Evolutionary conservation across 2,888 invertebrate genomes (phyloP), one percentile per base, ranked within the genome.

Genomic region (Cantharis lateralis): DNA sequence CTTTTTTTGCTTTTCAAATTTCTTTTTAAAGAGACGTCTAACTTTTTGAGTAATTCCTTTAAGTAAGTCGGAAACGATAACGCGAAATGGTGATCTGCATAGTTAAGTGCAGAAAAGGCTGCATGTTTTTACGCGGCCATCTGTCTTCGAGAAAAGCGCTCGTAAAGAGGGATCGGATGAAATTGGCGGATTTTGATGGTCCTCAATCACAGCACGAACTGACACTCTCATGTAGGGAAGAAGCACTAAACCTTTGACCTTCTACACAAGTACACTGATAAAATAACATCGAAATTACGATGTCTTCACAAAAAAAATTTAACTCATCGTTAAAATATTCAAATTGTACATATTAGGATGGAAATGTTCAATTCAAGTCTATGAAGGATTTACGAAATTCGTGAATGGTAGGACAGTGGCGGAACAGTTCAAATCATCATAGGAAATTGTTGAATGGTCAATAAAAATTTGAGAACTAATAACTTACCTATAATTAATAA

Each of bases 121-220:
- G 74, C 74, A 74, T 77, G 77, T 76, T 72, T 79, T 78, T 74
- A 77, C 69, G 68, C 76, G 74, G 80, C 83, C 82, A 84, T 85
- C 84, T 84, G 84, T 84, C 84, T 82, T 80, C 80, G 83, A 80
- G 81, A 79, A 73, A 81, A 81, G 79, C 80, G 79, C 81, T 83
- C 84, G 83, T 85, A 84, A 84, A 85, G 82, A 80, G 83, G 83
- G 83, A 84, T 84, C 81, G 83, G 81, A 79, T 74, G 83, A 84
- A 85, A 85, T 86, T 85, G 86, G 84, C 82, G 84, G 84, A 85
- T 84, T 86, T 86, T 84, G 86, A 86, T 85, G 84, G 85, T 83
- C 82, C 85, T 86, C 86, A 85, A 86, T 86, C 86, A 85, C 85
- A 78, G 84, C 80, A 80, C 79, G 80, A 78, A 72, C 81, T 79